Base-by-base conservation (phyloP, 1,140 invertebrate genomes). In the Agrilus planipennis region DNA sequence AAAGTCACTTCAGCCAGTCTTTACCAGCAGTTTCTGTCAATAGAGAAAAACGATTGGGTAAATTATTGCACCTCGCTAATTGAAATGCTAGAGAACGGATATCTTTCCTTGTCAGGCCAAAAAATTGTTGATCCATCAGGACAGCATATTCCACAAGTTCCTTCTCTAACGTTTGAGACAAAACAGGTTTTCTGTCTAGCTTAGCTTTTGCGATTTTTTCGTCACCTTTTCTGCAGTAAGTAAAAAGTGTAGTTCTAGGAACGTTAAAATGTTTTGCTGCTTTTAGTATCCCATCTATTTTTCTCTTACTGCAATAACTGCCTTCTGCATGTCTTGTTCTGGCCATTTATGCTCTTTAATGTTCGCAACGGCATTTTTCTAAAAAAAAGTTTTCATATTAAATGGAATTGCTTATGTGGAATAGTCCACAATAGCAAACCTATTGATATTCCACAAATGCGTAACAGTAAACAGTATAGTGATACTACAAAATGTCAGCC, bases 1-100 rank as follows among this genome's bases (percentile, higher is more conserved):
- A 52, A 51, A 68, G 69, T 7, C 31, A 35, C 9, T 34, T 30
- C 44, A 68, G 59, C 65, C 67, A 69, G 47, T 65, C 57, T 46
- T 34, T 21, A 2, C 15, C 36, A 10, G 36, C 36, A 11, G 16
- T 23, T 40, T 18, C 29, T 12, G 9, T 31, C 12, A 43, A 29
- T 17, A 43, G 15, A 6, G 41, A 38, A 38, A 43, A 43, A 10
- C 7, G 4, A 37, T 42, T 35, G 20, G 34, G 20, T 10, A 42
- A 22, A 15, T 28, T 42, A 4, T 43, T 43, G 5, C 21, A 17
- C 9, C 17, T 11, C 5, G 35, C 41, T n/a, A 43, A 19, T 28
- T 43, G 34, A 43, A 38, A 43, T 43, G 35, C 41, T 10, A 43
- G 18, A 43, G 21, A 38, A 37, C 34, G 14, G 4, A 43, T 7